Conservation (phyloP, 2,113 vertebrate genomes). For the Psilopsiagon aurifrons region DNA sequence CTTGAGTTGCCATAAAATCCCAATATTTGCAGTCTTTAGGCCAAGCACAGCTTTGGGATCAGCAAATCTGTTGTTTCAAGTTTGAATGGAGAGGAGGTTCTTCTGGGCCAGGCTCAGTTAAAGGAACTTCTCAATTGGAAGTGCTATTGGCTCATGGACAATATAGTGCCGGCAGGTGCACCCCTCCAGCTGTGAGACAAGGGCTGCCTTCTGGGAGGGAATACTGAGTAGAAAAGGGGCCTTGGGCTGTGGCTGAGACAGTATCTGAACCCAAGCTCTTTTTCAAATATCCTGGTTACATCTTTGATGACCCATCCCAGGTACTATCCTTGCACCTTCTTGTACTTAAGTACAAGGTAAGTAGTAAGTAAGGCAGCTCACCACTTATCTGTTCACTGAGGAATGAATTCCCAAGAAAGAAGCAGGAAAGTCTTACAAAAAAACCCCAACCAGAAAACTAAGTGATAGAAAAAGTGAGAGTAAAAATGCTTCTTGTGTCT, state of each 20-base stretch:
- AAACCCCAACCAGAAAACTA: background rate
- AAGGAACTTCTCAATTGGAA: background rate
- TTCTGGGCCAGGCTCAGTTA: background rate
- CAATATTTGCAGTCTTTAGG: background rate
- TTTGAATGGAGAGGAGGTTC: accelerated
- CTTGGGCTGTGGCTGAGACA: accelerated
- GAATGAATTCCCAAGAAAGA: background rate
- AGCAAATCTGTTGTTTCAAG: background rate
- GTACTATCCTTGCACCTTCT: accelerated
- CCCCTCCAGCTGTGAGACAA: background rate
- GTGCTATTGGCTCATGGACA: background rate
- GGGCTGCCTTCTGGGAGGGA: background rate
- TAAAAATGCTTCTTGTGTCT: background rate
- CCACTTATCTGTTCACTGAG: accelerated
- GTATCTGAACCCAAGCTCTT: accelerated
- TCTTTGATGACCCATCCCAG: background rate
- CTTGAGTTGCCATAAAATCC: background rate
- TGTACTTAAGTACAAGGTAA: too few relatives aligned
- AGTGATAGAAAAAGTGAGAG: background rate
- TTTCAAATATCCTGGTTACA: too few relatives aligned
- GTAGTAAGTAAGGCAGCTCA: background rate
- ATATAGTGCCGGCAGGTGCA: accelerated
- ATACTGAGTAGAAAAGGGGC: background rate
- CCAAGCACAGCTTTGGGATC: background rate
- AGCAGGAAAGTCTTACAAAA: background rate